These are phyloP conservation scores for Meloidogyne exigua DNA, from an alignment of 1,140 invertebrate genomes.

Conservation along the genomic window DNA sequence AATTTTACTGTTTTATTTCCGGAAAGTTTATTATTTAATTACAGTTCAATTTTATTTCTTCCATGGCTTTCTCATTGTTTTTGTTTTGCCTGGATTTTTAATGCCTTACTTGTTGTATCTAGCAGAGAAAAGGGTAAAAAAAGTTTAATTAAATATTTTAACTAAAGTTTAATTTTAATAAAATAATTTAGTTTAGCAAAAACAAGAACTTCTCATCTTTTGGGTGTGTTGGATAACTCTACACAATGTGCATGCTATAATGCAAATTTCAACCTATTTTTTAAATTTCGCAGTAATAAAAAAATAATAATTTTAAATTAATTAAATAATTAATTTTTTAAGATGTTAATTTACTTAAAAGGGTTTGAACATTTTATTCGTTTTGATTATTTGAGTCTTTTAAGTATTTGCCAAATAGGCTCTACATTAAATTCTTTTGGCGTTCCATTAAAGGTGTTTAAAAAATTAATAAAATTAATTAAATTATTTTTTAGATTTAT, in stretches of 20 bases:
- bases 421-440: constrained; percentile 10
- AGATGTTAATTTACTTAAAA: constrained; percentile 1
- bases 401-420: constrained; percentile 7
- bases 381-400: constrained; percentile 17
- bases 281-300: constrained; percentile 10
- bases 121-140: constrained; percentile 21
- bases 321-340: neutral
- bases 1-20: neutral
- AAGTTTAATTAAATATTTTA: neutral
- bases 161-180: neutral
- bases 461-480: neutral
- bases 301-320: neutral
- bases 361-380: neutral
- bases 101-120: constrained; percentile 28
- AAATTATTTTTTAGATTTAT: constrained; percentile 4
- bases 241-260: constrained; percentile 29
- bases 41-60: constrained; percentile 36
- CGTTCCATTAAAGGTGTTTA: constrained; percentile 15
- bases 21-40: neutral
- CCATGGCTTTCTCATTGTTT: constrained; percentile 29
- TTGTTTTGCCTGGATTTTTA: constrained; percentile 32
- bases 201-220: constrained; percentile 26
- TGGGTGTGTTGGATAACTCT: constrained; percentile 37
- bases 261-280: constrained; percentile 22
- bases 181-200: constrained; percentile 15